Base-by-base conservation (phyloP, 30 jellyfish, hydroid and myxozoan species). In the Catostylus mosaicus region DNA sequence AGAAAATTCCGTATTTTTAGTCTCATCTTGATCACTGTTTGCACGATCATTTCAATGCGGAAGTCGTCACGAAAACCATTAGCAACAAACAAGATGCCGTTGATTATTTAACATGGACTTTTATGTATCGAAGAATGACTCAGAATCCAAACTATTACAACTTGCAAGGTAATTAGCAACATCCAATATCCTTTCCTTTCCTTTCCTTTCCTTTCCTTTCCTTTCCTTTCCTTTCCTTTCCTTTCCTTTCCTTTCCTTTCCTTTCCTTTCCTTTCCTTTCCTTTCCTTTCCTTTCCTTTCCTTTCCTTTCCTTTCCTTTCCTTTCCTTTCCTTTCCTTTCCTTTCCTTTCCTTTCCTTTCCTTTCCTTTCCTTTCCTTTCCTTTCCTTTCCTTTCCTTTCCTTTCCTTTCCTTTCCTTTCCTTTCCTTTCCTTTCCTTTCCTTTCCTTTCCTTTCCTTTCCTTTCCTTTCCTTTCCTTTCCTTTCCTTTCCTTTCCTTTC, bases 51-150 rank as follows among this genome's bases (percentile, higher is more conserved):
- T 95, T 95, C 80, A 89, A 91, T 52, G 99, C 99, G 26, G 99
- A 95, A 87, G 99, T 95, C 68, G 99, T 95, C 46, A 95, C 99
- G 29, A 95, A 95, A 73, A 87, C 98, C 35, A 90, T 95, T 82
- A 96, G 97, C 78, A 95, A 95, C 78, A 95, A 95, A 67, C 99
- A 95, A 63, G 99, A 95, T 61, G 99, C 99, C 16, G 99, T 95
- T 27, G 99, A 95, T 79, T 95, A 95, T 63, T 64, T 95, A 22
- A 95, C 99, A 8, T 95, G 99, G 99, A 95, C 99, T 16, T 95
- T 95, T 64, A 32, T 95, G 70, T 95, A 95, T 63, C 82, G 99
- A 72, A 68, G 99, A 74, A 89, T 95, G 98, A 95, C 99, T 5
- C 99, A 95, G 73, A 95, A 95, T 67, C 99, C 99, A 16, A 95